Base-by-base conservation (phyloP, 2,888 invertebrate genomes). In the Cerastoderma edule region DNA sequence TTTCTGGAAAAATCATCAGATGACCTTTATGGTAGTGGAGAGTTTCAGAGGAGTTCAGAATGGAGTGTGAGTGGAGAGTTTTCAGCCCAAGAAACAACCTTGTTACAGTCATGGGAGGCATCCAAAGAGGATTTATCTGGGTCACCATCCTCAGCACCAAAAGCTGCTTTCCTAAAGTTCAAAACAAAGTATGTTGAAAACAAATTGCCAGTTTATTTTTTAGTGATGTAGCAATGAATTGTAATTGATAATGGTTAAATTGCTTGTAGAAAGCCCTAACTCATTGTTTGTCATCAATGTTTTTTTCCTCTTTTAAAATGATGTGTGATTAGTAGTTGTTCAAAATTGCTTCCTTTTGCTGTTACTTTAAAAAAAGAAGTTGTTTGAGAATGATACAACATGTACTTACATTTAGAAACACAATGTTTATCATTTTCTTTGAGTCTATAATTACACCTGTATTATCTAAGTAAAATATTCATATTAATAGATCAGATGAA, bases 81-180 rank as follows among this genome's bases (percentile, higher is more conserved):
- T 22, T 78, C 79, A 46, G 63, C 81, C 16, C 69, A 82, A 32
- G 72, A 78, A 46, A 79, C 76, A 53, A 74, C 79, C 24, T 78
- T 83, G 8, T 28, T 66, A 48, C 67, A 66, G 10, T 86, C 85
- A n/a, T 74, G 68, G 72, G 83, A 84, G 39, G 67, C 74, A 1
- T 33, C 66, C 19, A 67, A 60, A 70, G 64, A 53, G 28, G 73
- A 50, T 16, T 22, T 44, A 22, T 60, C 67, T 33, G 24, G 27
- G 1, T 63, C 72, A 44, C 53, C 78, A 39, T 48, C 72, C 10
- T 71, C 78, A 27, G 67, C 69, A 27, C 64, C 68, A 16, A 79
- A 81, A 66, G 56, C 70, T 32, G 70, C 76, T 2, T 77, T 72
- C 32, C 35, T 48, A 30, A 75, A 78, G 35, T 64, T 82, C 22